phyloP scores from a whole-genome alignment of 2,113 vertebrate genomes.

The Lasiurus cinereus region DNA sequence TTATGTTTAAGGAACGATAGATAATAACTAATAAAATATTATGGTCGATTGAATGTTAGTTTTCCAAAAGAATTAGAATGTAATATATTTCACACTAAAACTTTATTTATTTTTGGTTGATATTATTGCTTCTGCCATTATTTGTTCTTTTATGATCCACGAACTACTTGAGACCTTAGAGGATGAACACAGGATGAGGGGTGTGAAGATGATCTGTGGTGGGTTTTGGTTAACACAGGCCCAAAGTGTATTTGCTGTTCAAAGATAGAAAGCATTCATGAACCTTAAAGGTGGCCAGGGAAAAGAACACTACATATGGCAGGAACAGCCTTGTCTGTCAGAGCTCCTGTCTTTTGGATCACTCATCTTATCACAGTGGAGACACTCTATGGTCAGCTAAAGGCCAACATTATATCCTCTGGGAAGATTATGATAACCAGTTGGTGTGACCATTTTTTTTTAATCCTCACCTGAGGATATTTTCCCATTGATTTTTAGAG shows the following conservation, averaged over 20 bases:
- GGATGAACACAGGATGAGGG: neutral
- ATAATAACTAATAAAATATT: slow-evolving; percentile 21
- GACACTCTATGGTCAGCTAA: neutral
- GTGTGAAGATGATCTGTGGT: neutral
- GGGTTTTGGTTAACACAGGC: neutral
- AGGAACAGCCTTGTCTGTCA: neutral
- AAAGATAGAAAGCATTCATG: neutral
- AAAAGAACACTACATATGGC: neutral
- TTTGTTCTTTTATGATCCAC: neutral
- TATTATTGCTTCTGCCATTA: neutral
- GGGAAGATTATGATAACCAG: neutral
- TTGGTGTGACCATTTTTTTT: neutral
- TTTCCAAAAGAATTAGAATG: neutral
- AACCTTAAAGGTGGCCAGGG: neutral
- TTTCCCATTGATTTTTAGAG: too few species aligned
- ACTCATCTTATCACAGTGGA: neutral
- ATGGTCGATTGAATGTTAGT: neutral
- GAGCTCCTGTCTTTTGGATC: neutral
- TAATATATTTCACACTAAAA: neutral
- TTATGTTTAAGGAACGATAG: neutral
- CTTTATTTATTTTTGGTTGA: neutral
- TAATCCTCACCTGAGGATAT: too few species aligned
- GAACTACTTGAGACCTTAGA: neutral
- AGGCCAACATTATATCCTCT: neutral
- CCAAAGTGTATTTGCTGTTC: neutral